Conservation (phyloP, 2,797 vertebrate species). For the Corythornis leucogaster region DNA sequence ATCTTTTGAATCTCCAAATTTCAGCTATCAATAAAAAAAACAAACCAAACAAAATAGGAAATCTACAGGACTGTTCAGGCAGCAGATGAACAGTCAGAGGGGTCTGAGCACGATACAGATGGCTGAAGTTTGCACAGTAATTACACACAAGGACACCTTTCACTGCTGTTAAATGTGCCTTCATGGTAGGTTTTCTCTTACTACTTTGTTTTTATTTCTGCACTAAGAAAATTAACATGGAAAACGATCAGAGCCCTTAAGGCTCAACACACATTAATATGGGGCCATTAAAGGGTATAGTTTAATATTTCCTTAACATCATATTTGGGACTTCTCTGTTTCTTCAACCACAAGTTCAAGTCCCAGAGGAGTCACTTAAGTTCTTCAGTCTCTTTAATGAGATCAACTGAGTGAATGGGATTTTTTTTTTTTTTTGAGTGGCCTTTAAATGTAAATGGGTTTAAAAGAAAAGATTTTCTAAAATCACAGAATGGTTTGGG, state of each 20-base stretch:
- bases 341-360: conserved; percentile 22
- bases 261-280: fast-evolving
- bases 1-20: not conserved
- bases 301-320: not conserved
- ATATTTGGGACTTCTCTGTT: not conserved
- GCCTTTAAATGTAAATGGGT: not conserved
- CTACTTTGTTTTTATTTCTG: not conserved
- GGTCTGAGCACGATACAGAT: not conserved
- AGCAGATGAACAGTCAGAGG: not conserved
- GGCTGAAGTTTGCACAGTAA: too few species aligned
- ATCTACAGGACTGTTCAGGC: fast-evolving
- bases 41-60: too few species aligned
- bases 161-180: not conserved
- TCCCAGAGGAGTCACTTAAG: not conserved
- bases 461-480: not conserved
- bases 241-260: not conserved
- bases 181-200: not conserved
- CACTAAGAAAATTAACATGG: not conserved
- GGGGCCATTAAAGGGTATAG: fast-evolving
- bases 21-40: not conserved
- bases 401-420: not conserved
- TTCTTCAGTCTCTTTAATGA: not conserved
- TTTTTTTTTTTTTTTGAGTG: not conserved
- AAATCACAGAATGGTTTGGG: not conserved
- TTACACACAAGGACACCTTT: not conserved